Conservation (phyloP, 2,888 invertebrate species). For the Hydraecia micacea region DNA sequence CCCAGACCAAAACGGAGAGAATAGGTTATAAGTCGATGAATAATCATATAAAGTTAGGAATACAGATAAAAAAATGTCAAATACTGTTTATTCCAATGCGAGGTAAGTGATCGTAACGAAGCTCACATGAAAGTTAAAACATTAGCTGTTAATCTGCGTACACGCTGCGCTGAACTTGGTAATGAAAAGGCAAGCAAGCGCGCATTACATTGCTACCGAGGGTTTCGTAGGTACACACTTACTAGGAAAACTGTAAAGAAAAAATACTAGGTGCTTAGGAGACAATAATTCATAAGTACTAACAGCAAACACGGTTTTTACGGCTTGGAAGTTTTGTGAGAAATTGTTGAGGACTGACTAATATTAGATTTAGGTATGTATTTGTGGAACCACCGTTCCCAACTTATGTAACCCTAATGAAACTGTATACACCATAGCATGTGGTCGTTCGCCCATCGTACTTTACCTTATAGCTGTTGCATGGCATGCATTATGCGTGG, state of each 20-base stretch:
- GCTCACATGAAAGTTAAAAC: constrained; percentile 44
- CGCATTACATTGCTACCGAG: constrained; percentile 8
- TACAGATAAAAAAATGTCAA: neutral
- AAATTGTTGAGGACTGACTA: neutral
- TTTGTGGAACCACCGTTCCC: constrained; percentile 1
- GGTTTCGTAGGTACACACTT: constrained; percentile 23
- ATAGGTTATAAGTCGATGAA: neutral
- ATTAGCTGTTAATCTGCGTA: constrained; percentile 30
- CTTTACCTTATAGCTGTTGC: constrained; percentile 58
- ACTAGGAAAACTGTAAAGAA: constrained; percentile 7
- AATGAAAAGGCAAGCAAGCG: constrained; percentile 39
- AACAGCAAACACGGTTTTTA: neutral
- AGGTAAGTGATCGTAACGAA: constrained; percentile 19
- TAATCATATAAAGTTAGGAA: neutral
- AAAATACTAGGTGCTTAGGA: neutral
- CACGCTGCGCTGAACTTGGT: constrained; percentile 54
- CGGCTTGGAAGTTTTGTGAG: neutral
- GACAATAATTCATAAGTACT: neutral
- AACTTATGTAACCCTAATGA: constrained; percentile 40
- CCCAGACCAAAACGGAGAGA: neutral
- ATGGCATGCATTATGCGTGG: constrained; percentile 61
- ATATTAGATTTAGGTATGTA: constrained; percentile 18
- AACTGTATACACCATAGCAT: constrained; percentile 47
- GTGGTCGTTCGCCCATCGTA: constrained; percentile 51
- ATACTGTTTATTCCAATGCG: neutral